Evolutionary conservation across 2,797 vertebrate genomes (phyloP).

Genomic region (Girardinus metallicus): DNA sequence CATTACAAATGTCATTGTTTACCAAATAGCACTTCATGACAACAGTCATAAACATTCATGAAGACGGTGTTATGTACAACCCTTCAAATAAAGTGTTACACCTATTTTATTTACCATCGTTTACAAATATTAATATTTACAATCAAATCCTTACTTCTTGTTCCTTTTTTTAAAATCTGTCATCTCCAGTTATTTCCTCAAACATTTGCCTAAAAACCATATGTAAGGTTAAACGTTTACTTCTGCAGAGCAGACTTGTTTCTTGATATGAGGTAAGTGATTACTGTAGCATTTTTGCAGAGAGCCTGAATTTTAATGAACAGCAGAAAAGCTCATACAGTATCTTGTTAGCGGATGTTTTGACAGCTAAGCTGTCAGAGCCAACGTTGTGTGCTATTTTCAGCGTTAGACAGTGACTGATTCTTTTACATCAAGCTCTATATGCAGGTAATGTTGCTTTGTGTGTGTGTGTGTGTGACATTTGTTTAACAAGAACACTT

Average conservation of each 20-base stretch:
- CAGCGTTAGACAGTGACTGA: constrained; percentile 1
- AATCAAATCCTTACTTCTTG: not conserved
- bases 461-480: constrained; percentile 8
- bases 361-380: constrained; percentile 15
- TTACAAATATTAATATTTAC: no score
- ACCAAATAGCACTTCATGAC: no score
- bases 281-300: constrained; percentile 8
- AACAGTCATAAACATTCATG: no score
- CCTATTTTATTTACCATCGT: no score
- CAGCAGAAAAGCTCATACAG: not conserved
- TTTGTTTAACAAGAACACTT: constrained; percentile 23
- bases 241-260: constrained; percentile 4
- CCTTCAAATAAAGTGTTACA: no score
- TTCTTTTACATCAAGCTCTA: constrained; percentile 15
- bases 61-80: no score
- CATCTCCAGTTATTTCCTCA: not conserved
- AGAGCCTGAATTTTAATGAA: constrained; percentile 13
- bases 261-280: constrained; percentile 4
- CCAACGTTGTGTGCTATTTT: constrained; percentile 5
- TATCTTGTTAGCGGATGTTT: constrained; percentile 12
- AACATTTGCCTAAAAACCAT: not conserved
- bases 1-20: no score
- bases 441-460: constrained; percentile 12
- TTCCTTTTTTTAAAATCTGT: not conserved
- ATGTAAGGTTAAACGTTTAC: not conserved